Conservation (phyloP, 2,797 vertebrate species). For the Anniella stebbinsi region DNA sequence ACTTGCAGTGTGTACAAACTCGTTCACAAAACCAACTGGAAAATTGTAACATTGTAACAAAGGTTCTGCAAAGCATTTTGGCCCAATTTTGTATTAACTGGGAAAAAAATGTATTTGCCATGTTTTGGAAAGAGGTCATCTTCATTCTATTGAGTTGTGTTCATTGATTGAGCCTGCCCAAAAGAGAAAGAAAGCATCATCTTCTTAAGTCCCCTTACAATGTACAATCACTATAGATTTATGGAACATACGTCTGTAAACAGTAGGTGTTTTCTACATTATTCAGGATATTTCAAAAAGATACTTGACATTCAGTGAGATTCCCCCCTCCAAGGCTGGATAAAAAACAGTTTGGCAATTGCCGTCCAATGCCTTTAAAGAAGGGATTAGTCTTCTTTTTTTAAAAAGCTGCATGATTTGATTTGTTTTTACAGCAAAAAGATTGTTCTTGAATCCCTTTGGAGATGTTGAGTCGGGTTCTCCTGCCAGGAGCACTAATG, state of each 20-base stretch:
- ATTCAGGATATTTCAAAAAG: neutral
- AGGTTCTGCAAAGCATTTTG: neutral
- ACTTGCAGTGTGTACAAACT: neutral
- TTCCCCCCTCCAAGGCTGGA: conserved; percentile 7
- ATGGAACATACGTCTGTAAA: conserved; percentile 14
- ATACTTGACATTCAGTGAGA: conserved; percentile 38
- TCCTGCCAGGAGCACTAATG: conserved; percentile 66
- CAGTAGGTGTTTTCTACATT: conserved; percentile 35
- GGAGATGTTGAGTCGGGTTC: conserved; percentile 66
- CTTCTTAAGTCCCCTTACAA: neutral
- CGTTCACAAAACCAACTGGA: neutral
- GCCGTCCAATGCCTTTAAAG: conserved; percentile 49
- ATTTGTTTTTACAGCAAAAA: conserved; percentile 60
- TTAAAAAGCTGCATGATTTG: conserved; percentile 59
- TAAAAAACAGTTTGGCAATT: conserved; percentile 50
- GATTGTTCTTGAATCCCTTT: conserved; percentile 68
- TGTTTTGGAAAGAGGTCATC: neutral
- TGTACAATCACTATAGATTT: neutral
- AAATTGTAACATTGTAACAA: neutral
- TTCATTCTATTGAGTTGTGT: neutral
- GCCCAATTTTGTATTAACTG: neutral
- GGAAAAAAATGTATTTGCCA: neutral
- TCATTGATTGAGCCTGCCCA: neutral
- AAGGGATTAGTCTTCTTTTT: conserved; percentile 24
- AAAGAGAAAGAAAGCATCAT: neutral